A percentile compares a stretch with the other conserved stretches of the same genome.
Conservation (phyloP, 2,888 invertebrate species). For the Allolobophora icterica region DNA sequence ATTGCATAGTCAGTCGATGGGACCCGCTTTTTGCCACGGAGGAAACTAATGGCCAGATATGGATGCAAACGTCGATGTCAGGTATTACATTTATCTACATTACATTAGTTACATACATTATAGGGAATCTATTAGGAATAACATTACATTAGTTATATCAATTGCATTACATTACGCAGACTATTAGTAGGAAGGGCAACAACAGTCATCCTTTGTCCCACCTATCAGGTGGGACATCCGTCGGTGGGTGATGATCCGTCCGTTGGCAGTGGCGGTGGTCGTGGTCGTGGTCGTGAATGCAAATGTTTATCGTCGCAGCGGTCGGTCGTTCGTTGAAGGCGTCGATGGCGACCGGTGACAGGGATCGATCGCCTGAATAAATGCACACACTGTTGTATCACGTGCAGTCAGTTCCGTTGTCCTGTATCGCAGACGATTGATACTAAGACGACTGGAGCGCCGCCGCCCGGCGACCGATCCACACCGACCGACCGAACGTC, state of each 20-base stretch:
- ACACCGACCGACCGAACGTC: background rate
- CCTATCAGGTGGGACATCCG: background rate
- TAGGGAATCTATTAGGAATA: background rate
- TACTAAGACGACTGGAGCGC: background rate
- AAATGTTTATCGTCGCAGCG: background rate
- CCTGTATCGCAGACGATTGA: background rate
- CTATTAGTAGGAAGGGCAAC: background rate
- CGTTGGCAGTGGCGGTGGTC: background rate
- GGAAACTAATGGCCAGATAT: background rate
- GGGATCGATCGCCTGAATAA: background rate
- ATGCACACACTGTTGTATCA: background rate
- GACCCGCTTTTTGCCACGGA: background rate
- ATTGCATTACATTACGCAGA: background rate
- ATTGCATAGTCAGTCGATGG: no score
- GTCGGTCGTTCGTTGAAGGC: background rate
- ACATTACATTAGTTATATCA: background rate
- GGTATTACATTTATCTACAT: no score
- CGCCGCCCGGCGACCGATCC: background rate
- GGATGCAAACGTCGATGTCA: no score
- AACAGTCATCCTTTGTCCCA: background rate
- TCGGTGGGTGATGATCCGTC: background rate
- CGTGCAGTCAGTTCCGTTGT: conserved; percentile 17
- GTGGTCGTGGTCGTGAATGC: background rate
- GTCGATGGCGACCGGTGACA: background rate
- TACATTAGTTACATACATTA: no score